Evolutionary conservation across 2,113 vertebrate species (phyloP), one percentile per base, ranked within the genome.

Genomic region (Paradisaea rubra): DNA sequence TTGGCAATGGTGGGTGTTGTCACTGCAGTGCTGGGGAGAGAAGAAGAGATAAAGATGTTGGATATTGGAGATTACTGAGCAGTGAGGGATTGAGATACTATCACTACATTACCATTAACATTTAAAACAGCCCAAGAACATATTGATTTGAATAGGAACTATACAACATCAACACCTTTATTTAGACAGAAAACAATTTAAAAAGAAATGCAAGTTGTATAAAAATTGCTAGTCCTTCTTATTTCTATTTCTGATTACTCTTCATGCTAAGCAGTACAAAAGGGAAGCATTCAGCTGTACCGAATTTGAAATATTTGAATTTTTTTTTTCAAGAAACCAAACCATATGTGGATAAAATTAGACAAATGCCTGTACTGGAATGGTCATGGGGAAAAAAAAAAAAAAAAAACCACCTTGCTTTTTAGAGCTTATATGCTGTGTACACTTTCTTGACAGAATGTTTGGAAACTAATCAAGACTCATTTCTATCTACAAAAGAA

Each of bases 1-100:
- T 87, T 99, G 99, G 97, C 99, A 99, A 93, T 99, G 99, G 69
- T 99, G 98, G 16, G 98, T 98, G 69, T 99, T 99, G 73, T 99
- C 99, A 42, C 98, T 99, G 97, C 99, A 99, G 96, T 99, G 99
- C 99, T 99, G 91, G 13, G 91, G 70, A 96, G 88, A 68, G 30
- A 97, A 94, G 66, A 91, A 10, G 22, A 81, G 24, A 96, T 15
- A 73, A 90, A 94, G 49, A 35, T 54, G 45, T 49, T 89, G 70
- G 50, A 90, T 44, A 33, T 10, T 57, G 65, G 22, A 95, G 57
- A 70, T 86, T 78, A 96, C 17, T 87, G 20, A 93, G 42, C 10
- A 49, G 49, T 25, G 31, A 44, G 41, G 15, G 23, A n/a, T 0
- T 56, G 52, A 61, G 47, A 65, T 89, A 93, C 54, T 50, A 71